Evolutionary conservation across 37 sponge, comb jelly and placozoan genomes (phyloP).

Genomic region (Aphrocallistes beatrix): DNA sequence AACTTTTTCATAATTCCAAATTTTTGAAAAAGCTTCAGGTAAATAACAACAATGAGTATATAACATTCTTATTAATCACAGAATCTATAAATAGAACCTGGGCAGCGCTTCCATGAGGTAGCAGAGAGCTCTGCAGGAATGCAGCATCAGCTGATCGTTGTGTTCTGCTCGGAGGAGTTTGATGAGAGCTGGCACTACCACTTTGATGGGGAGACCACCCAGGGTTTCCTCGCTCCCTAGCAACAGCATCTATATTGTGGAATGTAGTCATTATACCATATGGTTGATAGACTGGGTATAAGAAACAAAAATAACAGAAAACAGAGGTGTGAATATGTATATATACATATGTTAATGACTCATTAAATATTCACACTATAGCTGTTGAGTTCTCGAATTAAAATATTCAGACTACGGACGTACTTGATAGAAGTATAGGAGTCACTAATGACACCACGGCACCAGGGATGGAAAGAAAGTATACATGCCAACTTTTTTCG

Average conservation of each 20-base stretch:
- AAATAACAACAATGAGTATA: slow-evolving; percentile 1
- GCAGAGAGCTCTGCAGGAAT: slow-evolving; percentile 86
- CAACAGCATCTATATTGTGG: slow-evolving; percentile 53
- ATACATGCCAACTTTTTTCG: too few species aligned
- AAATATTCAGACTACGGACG: too few species aligned
- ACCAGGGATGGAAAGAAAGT: too few species aligned
- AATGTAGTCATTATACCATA: not conserved
- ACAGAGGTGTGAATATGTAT: too few species aligned
- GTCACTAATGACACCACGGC: too few species aligned
- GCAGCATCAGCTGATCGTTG: slow-evolving; percentile 88
- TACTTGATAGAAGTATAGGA: too few species aligned
- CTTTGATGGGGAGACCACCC: slow-evolving; percentile 82
- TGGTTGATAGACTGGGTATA: not conserved
- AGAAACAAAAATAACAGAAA: too few species aligned
- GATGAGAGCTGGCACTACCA: slow-evolving; percentile 73
- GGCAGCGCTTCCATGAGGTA: slow-evolving; percentile 97
- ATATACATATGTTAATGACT: too few species aligned
- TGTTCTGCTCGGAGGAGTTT: slow-evolving; percentile 65
- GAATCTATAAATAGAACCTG: slow-evolving; percentile 18
- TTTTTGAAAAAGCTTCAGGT: not conserved
- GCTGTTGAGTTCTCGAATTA: too few species aligned
- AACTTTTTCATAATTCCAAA: too few species aligned
- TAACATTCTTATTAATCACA: not conserved
- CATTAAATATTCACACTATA: too few species aligned
- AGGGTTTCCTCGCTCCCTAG: slow-evolving; percentile 96